phyloP scores from a whole-genome alignment of 1,140 invertebrate genomes.

The Atta texana region DNA sequence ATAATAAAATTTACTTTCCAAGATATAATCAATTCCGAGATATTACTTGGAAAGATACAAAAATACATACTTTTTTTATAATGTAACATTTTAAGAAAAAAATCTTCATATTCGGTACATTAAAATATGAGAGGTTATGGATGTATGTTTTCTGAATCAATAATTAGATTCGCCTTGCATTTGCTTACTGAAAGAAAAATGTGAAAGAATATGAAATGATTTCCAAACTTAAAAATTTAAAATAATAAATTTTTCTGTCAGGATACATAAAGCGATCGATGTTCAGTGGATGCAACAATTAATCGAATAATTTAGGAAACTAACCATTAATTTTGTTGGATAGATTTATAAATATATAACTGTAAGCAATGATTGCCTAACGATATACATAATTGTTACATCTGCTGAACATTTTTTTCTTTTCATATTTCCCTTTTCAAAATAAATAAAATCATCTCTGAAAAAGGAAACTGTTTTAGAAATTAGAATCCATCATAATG shows the following conservation, averaged over 20 bases:
- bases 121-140: neutral
- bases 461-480: no score
- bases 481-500: no score
- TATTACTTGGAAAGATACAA: neutral
- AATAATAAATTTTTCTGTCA: conserved; percentile 78
- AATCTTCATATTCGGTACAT: conserved; percentile 31
- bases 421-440: no score
- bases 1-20: neutral
- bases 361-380: neutral
- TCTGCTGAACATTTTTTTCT: neutral
- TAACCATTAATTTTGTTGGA: neutral
- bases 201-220: conserved; percentile 55
- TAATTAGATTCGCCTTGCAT: neutral
- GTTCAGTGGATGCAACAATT: conserved; percentile 2
- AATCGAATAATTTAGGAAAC: neutral
- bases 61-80: conserved; percentile 10
- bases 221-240: conserved; percentile 72
- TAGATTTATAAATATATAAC: neutral
- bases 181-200: conserved; percentile 45
- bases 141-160: conserved; percentile 1
- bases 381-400: neutral
- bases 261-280: neutral
- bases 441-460: no score
- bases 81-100: conserved; percentile 2
- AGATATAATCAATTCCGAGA: neutral